A percentile compares a stretch with the other conserved stretches of the same genome.
Evolutionary conservation across 2,113 vertebrate genomes (phyloP).

Genomic region (Prionailurus viverrinus): DNA sequence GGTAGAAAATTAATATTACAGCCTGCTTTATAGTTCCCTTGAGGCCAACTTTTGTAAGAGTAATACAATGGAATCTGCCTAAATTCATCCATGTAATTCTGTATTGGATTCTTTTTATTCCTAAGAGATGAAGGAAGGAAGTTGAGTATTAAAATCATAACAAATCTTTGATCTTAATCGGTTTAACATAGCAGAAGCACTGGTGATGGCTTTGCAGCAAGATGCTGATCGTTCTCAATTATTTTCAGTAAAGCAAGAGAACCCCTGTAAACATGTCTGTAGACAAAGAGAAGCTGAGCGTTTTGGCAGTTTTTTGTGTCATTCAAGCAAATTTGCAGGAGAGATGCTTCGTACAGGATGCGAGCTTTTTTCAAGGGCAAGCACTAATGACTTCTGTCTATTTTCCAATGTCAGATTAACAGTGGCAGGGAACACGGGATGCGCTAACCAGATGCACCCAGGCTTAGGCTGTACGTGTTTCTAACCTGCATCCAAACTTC

Average conservation of each 20-base stretch:
- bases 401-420: neutral
- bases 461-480: rapidly evolving
- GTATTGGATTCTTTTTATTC: neutral
- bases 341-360: neutral
- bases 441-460: neutral
- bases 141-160: neutral
- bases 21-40: neutral
- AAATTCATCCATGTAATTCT: neutral
- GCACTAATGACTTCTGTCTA: neutral
- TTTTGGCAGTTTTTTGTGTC: neutral
- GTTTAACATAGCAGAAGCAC: neutral
- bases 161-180: neutral
- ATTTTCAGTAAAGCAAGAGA: neutral
- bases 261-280: neutral
- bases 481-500: neutral
- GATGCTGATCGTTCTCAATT: neutral
- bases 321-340: neutral
- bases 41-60: conserved; percentile 10
- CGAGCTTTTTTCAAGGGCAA: neutral
- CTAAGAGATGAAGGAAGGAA: neutral
- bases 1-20: neutral
- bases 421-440: neutral
- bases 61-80: neutral
- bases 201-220: neutral
- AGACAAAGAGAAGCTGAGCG: neutral